A percentile compares a stretch with the other conserved stretches of the same genome.
Conservation (phyloP, 1,140 invertebrate genomes). For the Monochamus saltuarius region DNA sequence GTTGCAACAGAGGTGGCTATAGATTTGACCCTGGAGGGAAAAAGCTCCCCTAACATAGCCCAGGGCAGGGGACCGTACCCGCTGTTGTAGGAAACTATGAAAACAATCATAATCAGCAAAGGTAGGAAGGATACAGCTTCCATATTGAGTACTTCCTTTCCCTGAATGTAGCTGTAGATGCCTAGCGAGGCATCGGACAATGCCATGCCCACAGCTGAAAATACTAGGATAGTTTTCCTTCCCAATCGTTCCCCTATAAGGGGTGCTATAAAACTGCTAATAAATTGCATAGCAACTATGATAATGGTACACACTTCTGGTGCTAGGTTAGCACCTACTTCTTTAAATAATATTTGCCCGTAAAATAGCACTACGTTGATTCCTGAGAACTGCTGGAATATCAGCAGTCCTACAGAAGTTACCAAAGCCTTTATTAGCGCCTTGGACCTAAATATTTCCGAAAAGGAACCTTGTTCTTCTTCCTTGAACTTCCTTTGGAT, state of each 20-base stretch:
- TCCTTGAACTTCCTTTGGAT: constrained; percentile 29
- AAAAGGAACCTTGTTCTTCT: constrained; percentile 64
- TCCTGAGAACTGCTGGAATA: constrained; percentile 77
- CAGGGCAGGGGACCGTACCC: constrained; percentile 80
- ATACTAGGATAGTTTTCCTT: constrained; percentile 68
- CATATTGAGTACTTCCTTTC: constrained; percentile 49
- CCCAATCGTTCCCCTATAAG: constrained; percentile 73
- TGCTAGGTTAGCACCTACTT: constrained; percentile 60
- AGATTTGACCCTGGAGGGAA: constrained; percentile 72
- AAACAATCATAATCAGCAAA: constrained; percentile 28
- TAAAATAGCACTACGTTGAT: constrained; percentile 84
- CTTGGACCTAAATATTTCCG: constrained; percentile 52
- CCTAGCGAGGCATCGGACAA: constrained; percentile 41
- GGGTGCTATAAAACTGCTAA: constrained; percentile 68
- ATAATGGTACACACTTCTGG: constrained; percentile 70
- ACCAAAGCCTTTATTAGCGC: constrained; percentile 62
- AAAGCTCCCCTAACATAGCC: constrained; percentile 80
- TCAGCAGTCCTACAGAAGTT: constrained; percentile 67
- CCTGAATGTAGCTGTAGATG: constrained; percentile 36
- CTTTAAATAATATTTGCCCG: constrained; percentile 68
- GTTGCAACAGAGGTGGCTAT: constrained; percentile 71
- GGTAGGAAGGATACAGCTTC: constrained; percentile 34
- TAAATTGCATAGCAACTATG: constrained; percentile 70
- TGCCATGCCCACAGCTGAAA: constrained; percentile 65
- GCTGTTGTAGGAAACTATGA: constrained; percentile 33